Base-by-base conservation (phyloP, 2,113 vertebrate genomes). In the Alectura lathami region DNA sequence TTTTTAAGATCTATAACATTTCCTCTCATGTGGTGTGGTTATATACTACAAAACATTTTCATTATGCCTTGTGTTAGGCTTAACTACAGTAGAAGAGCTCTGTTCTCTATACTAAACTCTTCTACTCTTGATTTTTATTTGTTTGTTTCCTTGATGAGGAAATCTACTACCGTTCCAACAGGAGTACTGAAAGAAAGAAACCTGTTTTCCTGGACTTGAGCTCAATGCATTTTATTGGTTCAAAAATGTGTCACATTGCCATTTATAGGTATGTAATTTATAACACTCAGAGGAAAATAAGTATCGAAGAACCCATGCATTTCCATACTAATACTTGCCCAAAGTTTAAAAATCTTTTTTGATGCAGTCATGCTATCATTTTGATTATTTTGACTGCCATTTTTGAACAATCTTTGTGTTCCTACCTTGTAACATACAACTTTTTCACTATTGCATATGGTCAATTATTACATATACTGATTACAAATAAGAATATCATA, bases 321-420 rank as follows among this genome's bases (percentile, higher is more conserved):
- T 32, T 34, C 27, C 72, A 54, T 8, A 27, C 3, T 51, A 5
- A 0, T 32, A 83, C 2, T 26, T 75, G 16, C 59, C 17, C 22
- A 48, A 79, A 89, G 13, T 4, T 59, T 83, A 72, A 72, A 36
- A 70, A 36, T 45, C 5, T 67, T 70, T 12, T 2, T 3, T 38
- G 3, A 47, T 22, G 3, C 13, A 68, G 8, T 23, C 81, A 38
- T 40, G 32, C 2, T 45, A 11, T 32, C 0, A 0, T 64, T 72
- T 47, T 83, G 42, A 67, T 63, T 47, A 13, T 56, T 83, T 76
- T 64, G 7, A 11, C 22, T 75, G 15, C 6, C 16, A 70, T 0
- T 4, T 93, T 54, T 60, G 18, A 69, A 66, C 6, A 34, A 26
- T 27, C 10, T 56, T 12, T 5, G 5, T 43, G 3, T 64, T 78